Evolutionary conservation across 2,888 invertebrate species (phyloP), one percentile per base, ranked within the genome.

Genomic region (Osmoderma eremita): DNA sequence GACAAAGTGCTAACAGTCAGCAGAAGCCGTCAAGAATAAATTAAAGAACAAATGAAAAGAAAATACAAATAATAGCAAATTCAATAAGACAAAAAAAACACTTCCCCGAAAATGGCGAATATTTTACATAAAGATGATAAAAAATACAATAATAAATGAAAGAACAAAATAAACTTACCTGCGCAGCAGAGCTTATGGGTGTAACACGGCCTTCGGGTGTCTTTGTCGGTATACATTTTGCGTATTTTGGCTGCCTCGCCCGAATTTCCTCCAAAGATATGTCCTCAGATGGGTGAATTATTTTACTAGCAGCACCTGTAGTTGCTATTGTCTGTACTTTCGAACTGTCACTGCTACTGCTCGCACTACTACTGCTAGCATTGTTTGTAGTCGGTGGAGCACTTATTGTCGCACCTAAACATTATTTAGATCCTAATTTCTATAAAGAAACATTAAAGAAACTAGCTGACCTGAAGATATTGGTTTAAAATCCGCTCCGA

Each of bases 251-350:
- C 76, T 86, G 84, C 58, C 91, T 84, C 6, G 94, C 90, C 56
- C 91, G 85, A 72, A 93, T 88, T 83, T 95, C 94, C 80, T 95
- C 95, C 80, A 95, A 79, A 30, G 97, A 97, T 63, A 95, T 89
- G 82, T 96, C 95, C 81, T 97, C 97, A 0, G 94, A 91, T 0
- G 97, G 97, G 82, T 97, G 97, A 74, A 97, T 88, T 65, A 97
- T 97, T 83, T 92, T 92, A 77, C 94, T 93, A 41, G 93, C 90
- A 4, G 94, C 91, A 48, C 93, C 92, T 4, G 92, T 90, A n/a
- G 91, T 88, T 12, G 90, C 90, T 61, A 93, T 91, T 6, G 91
- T 86, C 83, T 84, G 73, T 80, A 85, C 74, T 77, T 81, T 79
- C 56, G 73, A 70, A 38, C 62, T 68, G 22, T 74, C 75, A 24